Evolutionary conservation across 2,113 vertebrate species (phyloP), one percentile per base, ranked within the genome.

Genomic region (Brachyistius frenatus): DNA sequence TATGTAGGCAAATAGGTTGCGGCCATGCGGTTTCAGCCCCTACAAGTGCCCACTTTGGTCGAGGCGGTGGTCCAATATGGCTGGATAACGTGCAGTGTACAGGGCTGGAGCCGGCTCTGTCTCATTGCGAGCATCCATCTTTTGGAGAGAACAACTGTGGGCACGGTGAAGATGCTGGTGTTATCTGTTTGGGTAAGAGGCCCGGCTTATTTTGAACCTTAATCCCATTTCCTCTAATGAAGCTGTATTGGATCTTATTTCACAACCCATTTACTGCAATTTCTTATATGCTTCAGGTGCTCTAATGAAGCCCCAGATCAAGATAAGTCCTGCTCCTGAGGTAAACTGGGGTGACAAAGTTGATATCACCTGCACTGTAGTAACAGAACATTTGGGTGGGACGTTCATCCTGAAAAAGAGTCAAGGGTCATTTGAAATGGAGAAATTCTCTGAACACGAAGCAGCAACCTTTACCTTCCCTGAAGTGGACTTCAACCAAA

Each of bases 81-180:
- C 53, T 94, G 79, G 92, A 93, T 68, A 89, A 93, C 5, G 89
- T 94, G 60, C 71, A 10, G 2, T 94, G 93, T 10, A 3, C 3
- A 4, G 92, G 93, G 31, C 3, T 67, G 14, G 93, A 93, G 76
- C 0, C 6, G 3, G 85, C 81, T 5, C 44, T 94, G 60, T 16
- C 86, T 3, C 87, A 87, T 0, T 94, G 93, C 54, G 3, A 2
- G 0, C 91, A 94, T 49, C 5, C 1, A 0, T 44, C 39, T 2
- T 91, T 89, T 75, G 92, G 93, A 54, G 14, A 71, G 11, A 78
- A 92, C 31, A 89, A 93, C 84, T 94, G 93, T 3, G 88, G 88
- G 0, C 93, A 93, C 0, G 46, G 63, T 33, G 91, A 94, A 87
- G 93, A 94, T 67, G 89, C 91, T 31, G 23, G 93, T 0, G 90